Conservation (phyloP, 2,888 invertebrate genomes). For the Bedellia somnulentella region DNA sequence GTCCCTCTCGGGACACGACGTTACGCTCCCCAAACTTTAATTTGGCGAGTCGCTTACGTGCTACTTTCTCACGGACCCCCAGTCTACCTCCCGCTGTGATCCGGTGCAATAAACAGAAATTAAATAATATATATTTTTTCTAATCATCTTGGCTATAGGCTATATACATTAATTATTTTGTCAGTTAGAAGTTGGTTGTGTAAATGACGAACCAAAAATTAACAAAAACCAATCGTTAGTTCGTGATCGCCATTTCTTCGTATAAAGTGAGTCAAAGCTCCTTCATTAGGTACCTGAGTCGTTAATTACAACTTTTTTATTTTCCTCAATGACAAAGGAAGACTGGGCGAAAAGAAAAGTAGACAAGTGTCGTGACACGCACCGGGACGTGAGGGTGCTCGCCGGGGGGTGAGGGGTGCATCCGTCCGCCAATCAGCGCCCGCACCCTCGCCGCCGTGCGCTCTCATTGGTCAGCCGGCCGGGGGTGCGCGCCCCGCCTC, state of each 20-base stretch:
- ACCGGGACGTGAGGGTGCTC: slow-evolving; percentile 25
- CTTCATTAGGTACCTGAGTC: slow-evolving; percentile 56
- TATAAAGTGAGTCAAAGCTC: too few relatives aligned
- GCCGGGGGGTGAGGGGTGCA: slow-evolving; percentile 22
- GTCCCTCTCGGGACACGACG: slow-evolving; percentile 21
- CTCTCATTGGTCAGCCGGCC: slow-evolving; percentile 18
- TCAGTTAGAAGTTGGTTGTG: too few relatives aligned
- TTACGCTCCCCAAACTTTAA: slow-evolving; percentile 26
- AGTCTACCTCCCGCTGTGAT: slow-evolving; percentile 16
- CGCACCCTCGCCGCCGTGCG: slow-evolving; percentile 22
- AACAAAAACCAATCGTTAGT: too few relatives aligned
- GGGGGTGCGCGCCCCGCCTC: slow-evolving; percentile 52
- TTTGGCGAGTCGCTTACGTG: slow-evolving; percentile 33
- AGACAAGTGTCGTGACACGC: slow-evolving; percentile 61
- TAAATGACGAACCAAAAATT: too few relatives aligned
- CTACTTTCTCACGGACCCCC: slow-evolving; percentile 35
- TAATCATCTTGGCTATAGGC: too few relatives aligned
- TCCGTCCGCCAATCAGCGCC: slow-evolving; percentile 25
- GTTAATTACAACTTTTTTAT: slow-evolving; percentile 62
- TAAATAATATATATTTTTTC: too few relatives aligned
- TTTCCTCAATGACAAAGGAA: slow-evolving; percentile 62
- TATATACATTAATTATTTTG: too few relatives aligned
- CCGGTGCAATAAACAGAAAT: too few relatives aligned
- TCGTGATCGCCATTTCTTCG: too few relatives aligned
- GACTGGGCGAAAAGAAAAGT: slow-evolving; percentile 62